Percentiles rank a stretch among this genome's conserved stretches.
phyloP scores from a whole-genome alignment of 2,113 vertebrate genomes.

The Cottus gobio region DNA sequence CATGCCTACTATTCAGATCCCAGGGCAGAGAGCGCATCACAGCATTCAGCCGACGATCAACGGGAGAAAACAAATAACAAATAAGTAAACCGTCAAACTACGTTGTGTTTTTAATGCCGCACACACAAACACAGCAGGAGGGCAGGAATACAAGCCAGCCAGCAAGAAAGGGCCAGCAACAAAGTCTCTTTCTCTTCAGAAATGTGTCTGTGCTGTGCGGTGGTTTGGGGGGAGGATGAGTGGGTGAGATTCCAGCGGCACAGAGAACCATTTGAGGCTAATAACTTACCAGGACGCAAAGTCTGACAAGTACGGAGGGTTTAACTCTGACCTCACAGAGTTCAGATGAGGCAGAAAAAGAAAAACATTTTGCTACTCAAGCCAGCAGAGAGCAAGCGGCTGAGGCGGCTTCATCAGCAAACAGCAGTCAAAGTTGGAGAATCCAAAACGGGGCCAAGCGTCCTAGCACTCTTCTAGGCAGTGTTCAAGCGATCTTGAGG shows the following conservation, averaged over 20 bases:
- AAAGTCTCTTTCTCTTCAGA: conserved; percentile 35
- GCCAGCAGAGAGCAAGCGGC: conserved; percentile 81
- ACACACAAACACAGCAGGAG: conserved; percentile 3
- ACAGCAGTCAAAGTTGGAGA: conserved; percentile 63
- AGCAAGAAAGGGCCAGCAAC: conserved; percentile 9
- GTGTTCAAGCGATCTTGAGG: conserved; percentile 10
- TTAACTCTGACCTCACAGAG: conserved; percentile 19
- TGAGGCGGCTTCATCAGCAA: conserved; percentile 37
- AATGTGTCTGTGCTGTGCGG: conserved; percentile 1
- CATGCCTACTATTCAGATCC: neutral
- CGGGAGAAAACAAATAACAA: neutral
- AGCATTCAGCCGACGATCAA: conserved; percentile 20
- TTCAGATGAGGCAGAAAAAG: neutral
- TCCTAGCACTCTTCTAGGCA: conserved; percentile 3
- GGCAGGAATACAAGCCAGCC: conserved; percentile 6
- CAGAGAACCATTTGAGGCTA: conserved; percentile 39
- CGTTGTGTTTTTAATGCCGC: neutral
- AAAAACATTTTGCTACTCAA: conserved; percentile 76
- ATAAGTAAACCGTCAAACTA: neutral
- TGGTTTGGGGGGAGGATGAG: no score
- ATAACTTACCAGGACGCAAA: conserved; percentile 13
- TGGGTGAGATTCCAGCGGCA: conserved; percentile 18
- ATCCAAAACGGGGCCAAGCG: conserved; percentile 19
- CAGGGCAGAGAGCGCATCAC: neutral
- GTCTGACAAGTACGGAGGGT: conserved; percentile 17